A percentile compares a stretch with the other conserved stretches of the same genome.
These are phyloP conservation scores for Oxytorus armatus DNA, from an alignment of 2,888 invertebrate species.

Conservation along the genomic window DNA sequence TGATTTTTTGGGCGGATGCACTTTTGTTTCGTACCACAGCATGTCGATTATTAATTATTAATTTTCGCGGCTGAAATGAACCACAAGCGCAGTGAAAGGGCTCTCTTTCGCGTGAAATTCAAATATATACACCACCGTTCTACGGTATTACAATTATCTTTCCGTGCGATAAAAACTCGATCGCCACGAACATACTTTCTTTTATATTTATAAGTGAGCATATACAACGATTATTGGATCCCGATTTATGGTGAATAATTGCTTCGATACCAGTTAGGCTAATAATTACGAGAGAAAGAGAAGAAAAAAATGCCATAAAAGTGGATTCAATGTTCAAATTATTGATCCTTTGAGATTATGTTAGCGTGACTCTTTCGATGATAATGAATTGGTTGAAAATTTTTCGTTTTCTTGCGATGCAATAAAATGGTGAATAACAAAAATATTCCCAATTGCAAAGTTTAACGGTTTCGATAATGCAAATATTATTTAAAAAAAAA, in stretches of 20 bases:
- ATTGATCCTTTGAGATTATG: too few species aligned
- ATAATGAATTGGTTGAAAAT: too few species aligned
- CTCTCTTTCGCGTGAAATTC: slow-evolving; percentile 24
- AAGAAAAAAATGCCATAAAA: too few species aligned
- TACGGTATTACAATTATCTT: slow-evolving; percentile 40
- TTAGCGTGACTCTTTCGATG: too few species aligned
- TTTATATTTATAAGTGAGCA: slow-evolving; percentile 32
- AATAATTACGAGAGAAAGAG: too few species aligned
- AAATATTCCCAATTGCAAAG: too few species aligned
- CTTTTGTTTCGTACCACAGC: slow-evolving; percentile 20
- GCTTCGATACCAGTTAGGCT: too few species aligned
- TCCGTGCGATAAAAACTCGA: slow-evolving; percentile 40
- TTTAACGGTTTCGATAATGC: too few species aligned
- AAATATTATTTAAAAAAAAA: too few species aligned
- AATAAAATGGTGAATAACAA: too few species aligned
- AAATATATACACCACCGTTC: not conserved
- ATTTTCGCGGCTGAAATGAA: slow-evolving; percentile 52
- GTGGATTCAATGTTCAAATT: too few species aligned
- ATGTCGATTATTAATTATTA: slow-evolving; percentile 24
- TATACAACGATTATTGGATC: slow-evolving; percentile 34
- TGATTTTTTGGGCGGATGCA: slow-evolving; percentile 34
- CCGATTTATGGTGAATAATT: slow-evolving; percentile 20
- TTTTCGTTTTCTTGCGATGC: too few species aligned
- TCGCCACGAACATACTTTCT: slow-evolving; percentile 47
- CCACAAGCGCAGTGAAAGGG: slow-evolving; percentile 53